phyloP scores from a whole-genome alignment of 2,113 vertebrate genomes.

The Orthonyx spaldingii region DNA sequence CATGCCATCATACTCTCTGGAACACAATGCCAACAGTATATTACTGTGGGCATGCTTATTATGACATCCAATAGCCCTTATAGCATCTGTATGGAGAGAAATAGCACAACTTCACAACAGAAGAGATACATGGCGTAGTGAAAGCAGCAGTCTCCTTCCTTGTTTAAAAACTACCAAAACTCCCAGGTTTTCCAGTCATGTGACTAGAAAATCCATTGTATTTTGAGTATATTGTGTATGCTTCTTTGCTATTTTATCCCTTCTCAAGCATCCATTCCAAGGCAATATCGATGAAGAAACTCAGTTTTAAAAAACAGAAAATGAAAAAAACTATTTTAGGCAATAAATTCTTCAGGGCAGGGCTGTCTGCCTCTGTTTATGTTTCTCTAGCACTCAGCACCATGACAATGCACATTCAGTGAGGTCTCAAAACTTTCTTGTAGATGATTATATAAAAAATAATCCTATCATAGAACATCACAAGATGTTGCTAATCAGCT shows the following conservation, averaged over 20 bases:
- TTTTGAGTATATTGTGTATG: background rate
- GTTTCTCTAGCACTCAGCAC: background rate
- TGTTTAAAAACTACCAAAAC: background rate
- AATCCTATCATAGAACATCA: background rate
- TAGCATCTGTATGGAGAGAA: background rate
- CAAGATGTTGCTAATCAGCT: background rate
- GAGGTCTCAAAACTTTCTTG: background rate
- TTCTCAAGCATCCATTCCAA: background rate
- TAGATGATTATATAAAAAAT: background rate
- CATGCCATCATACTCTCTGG: background rate
- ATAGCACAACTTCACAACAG: background rate
- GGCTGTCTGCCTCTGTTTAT: background rate
- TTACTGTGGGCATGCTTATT: background rate
- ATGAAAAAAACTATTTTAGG: background rate
- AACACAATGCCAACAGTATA: fast-evolving
- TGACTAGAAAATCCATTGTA: background rate
- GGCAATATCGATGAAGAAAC: background rate
- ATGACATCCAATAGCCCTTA: background rate
- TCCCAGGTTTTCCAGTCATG: background rate
- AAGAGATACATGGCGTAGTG: background rate
- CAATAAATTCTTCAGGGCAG: background rate
- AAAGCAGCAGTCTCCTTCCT: background rate
- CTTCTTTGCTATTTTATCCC: background rate
- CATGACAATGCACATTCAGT: background rate
- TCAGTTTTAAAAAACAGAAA: background rate